Percentiles rank a stretch among this genome's conserved stretches.
phyloP scores from a whole-genome alignment of 2,113 vertebrate genomes.

The Xenopus borealis region DNA sequence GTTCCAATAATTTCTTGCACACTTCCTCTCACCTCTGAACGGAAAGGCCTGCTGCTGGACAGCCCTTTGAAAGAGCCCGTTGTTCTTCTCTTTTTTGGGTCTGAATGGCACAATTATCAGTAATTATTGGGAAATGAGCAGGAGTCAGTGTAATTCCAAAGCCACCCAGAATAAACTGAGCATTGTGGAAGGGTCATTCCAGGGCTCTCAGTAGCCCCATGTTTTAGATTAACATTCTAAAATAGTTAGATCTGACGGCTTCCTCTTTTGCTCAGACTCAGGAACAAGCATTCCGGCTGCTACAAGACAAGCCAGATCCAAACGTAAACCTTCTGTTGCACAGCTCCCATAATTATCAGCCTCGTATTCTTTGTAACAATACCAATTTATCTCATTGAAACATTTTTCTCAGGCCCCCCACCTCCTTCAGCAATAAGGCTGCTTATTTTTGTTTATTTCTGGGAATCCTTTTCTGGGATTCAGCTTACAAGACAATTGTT shows the following conservation, averaged over 20 bases:
- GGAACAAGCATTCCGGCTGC: constrained; percentile 46
- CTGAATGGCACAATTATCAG: constrained; percentile 66
- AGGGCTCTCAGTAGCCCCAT: constrained; percentile 43
- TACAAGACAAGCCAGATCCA: constrained; percentile 46
- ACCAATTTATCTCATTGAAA: too few species aligned
- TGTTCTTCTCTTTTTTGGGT: constrained; percentile 62
- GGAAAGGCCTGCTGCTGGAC: constrained; percentile 64
- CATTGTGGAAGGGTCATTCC: constrained; percentile 56
- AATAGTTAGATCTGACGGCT: constrained; percentile 62
- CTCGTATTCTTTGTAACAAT: background rate
- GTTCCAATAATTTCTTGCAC: constrained; percentile 54
- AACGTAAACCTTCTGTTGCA: constrained; percentile 40
- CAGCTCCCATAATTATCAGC: constrained; percentile 31
- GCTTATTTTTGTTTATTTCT: too few species aligned
- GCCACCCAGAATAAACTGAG: constrained; percentile 64
- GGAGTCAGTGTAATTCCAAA: constrained; percentile 65
- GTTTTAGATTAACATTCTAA: constrained; percentile 58
- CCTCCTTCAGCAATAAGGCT: too few species aligned
- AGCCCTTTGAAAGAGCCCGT: constrained; percentile 59
- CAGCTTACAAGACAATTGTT: too few species aligned
- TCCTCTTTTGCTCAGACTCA: constrained; percentile 49
- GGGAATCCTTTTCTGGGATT: too few species aligned
- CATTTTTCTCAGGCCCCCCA: too few species aligned
- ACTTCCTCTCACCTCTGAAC: constrained; percentile 66
- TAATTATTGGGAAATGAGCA: constrained; percentile 70